Conservation (phyloP, 1,140 invertebrate genomes). For the Mizuhopecten yessoensis region DNA sequence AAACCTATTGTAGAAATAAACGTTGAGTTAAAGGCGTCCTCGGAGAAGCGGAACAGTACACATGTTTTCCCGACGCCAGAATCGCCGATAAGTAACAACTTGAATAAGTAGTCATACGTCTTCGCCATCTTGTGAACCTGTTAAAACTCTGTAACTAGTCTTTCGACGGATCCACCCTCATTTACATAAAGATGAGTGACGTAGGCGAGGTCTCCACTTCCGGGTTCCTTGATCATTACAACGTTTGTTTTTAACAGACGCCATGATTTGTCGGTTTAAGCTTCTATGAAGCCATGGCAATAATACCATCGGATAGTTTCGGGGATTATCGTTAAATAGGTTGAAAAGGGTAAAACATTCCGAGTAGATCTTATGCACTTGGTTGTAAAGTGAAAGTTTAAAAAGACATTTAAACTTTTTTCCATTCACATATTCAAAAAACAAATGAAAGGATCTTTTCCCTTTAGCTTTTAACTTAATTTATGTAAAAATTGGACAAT, state of each 20-base stretch:
- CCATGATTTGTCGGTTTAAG: neutral
- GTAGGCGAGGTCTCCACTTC: constrained; percentile 67
- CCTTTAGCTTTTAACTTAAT: neutral
- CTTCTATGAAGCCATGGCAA: neutral
- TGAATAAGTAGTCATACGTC: constrained; percentile 99
- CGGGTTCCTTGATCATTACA: constrained; percentile 48
- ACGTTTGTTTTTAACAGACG: neutral
- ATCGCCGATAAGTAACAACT: constrained; percentile 98
- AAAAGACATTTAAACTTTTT: neutral
- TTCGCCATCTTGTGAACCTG: constrained; percentile 86
- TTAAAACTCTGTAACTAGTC: constrained; percentile 58
- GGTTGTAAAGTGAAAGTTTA: constrained; percentile 6
- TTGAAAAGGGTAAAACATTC: neutral
- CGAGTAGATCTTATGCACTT: neutral
- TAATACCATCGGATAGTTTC: neutral
- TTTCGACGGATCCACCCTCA: constrained; percentile 82
- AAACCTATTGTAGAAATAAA: constrained; percentile 89
- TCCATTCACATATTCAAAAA: neutral
- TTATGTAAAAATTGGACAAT: neutral
- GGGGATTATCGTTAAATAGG: neutral
- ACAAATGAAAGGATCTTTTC: neutral
- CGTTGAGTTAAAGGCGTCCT: constrained; percentile 99
- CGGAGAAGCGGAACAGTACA: constrained; percentile 98
- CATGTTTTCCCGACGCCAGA: constrained; percentile 99
- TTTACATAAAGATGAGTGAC: constrained; percentile 75